Conservation (phyloP, 2,888 invertebrate species). For the Lithophane ornitopus region DNA sequence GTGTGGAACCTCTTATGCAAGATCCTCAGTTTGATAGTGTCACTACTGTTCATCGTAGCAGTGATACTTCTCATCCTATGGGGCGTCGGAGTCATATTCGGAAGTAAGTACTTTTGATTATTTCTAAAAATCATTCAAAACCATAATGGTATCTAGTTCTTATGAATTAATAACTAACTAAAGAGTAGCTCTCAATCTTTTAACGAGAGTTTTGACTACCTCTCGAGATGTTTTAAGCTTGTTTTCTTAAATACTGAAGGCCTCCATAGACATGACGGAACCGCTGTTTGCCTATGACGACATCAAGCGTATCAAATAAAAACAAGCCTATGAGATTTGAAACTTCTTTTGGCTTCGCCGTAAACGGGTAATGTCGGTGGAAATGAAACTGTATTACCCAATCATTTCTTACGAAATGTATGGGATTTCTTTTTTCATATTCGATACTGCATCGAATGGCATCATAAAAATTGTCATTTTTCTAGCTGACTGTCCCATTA, state of each 20-base stretch:
- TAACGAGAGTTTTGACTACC: neutral
- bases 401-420: neutral
- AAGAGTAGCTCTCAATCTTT: neutral
- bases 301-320: neutral
- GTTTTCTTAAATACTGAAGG: neutral
- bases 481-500: too few relatives aligned
- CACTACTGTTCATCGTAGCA: slow-evolving; percentile 81
- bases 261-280: neutral
- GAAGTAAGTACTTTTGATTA: slow-evolving; percentile 42
- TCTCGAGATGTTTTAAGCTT: neutral
- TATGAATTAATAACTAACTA: neutral
- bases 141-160: neutral
- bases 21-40: slow-evolving; percentile 80
- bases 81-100: slow-evolving; percentile 79
- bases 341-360: neutral
- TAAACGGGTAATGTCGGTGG: neutral
- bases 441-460: neutral
- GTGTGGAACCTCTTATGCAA: slow-evolving; percentile 85
- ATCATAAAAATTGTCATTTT: neutral
- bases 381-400: neutral
- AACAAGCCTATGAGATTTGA: neutral
- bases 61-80: slow-evolving; percentile 83
- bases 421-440: neutral
- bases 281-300: neutral
- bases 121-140: neutral